Base-by-base conservation (phyloP, 2,888 invertebrate species). In the Leptura quadrifasciata region DNA sequence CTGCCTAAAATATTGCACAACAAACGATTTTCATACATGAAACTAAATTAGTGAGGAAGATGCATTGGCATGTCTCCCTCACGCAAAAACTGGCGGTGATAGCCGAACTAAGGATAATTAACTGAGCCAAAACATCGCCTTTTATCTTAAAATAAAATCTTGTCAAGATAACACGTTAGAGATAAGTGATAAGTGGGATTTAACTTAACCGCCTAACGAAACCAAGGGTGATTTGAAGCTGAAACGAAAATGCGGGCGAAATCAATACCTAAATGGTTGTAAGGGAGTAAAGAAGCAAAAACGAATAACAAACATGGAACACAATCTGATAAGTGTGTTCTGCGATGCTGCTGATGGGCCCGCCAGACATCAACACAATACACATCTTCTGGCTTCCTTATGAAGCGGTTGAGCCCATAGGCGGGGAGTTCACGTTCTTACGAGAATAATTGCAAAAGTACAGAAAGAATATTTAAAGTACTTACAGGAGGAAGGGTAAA, bases 261-360 rank as follows among this genome's bases (percentile, higher is more conserved):
- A 83, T 83, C 83, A 79, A 84, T 84, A 83, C 80, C 74, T 76
- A 77, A 82, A 82, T 79, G 80, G 80, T 82, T 71, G 81, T 82
- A 81, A 82, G 77, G 77, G 69, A 78, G 77, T 74, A 76, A 77
- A 73, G 76, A 70, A 76, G 76, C 73, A 79, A 80, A 74, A 77
- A 79, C 75, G 81, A 84, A 82, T 84, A 83, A 84, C 82, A 83
- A 84, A 80, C 84, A 81, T 77, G 79, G 80, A 85, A 84, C 84
- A 85, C 82, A 83, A 85, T 85, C 84, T 85, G 85, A 85, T 85
- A 85, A 85, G 84, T 82, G 82, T 80, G 80, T 39, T 68, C 17
- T 68, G 68, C 55, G 68, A 47, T 68, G 68, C 55, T 54, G 68
- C 80, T 81, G 83, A 83, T 83, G 82, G 79, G 80, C 76, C 81